phyloP scores from a whole-genome alignment of 2,888 invertebrate genomes.

The Tuberolachnus salignus region DNA sequence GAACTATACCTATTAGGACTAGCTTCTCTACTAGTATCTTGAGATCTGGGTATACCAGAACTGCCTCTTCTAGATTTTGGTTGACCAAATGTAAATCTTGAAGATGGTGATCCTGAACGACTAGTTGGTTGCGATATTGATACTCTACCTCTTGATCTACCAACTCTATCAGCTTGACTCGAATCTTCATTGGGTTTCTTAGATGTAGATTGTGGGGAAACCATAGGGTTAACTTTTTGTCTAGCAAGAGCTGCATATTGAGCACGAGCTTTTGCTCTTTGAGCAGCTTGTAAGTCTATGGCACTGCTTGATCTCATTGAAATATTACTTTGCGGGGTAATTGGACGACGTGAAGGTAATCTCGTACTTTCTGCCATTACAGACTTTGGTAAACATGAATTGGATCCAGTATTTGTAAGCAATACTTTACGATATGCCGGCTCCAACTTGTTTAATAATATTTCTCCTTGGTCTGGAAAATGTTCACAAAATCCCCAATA shows the following conservation, averaged over 20 bases:
- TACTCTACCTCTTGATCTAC: conserved; percentile 69
- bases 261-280: conserved; percentile 82
- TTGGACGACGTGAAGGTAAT: conserved; percentile 47
- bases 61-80: conserved; percentile 67
- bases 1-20: conserved; percentile 63
- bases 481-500: conserved; percentile 88
- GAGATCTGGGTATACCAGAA: conserved; percentile 60
- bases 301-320: conserved; percentile 78
- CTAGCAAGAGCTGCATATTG: conserved; percentile 82
- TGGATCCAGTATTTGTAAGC: conserved; percentile 63
- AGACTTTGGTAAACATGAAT: conserved; percentile 53
- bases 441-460: conserved; percentile 82
- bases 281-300: conserved; percentile 89
- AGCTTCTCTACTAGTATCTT: conserved; percentile 62
- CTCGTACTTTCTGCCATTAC: conserved; percentile 50
- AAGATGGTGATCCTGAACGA: conserved; percentile 91
- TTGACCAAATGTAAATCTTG: conserved; percentile 69
- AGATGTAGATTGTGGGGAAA: conserved; percentile 40
- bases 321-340: conserved; percentile 48
- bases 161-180: conserved; percentile 47
- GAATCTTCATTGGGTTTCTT: conserved; percentile 41
- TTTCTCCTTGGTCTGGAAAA: conserved; percentile 89
- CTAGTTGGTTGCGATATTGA: conserved; percentile 92
- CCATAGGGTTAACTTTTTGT: conserved; percentile 73
- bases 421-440: conserved; percentile 72